phyloP scores from a whole-genome alignment of 37 sponge, comb jelly and placozoan species.

The Amphimedon queenslandica region DNA sequence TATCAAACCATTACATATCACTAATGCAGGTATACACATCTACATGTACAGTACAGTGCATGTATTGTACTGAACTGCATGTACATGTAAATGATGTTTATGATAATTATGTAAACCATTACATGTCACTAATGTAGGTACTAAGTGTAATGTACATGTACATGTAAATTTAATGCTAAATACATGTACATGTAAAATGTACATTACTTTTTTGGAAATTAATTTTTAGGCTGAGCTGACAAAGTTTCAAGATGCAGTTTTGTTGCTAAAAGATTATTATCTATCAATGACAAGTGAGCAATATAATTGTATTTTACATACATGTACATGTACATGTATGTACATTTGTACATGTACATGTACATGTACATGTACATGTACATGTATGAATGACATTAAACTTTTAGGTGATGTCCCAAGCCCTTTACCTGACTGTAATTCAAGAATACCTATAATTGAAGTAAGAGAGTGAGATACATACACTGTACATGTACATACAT shows the following conservation, averaged over 20 bases:
- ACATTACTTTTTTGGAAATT: too few species aligned
- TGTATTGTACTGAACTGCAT: too few species aligned
- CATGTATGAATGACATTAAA: background rate
- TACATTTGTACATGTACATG: background rate
- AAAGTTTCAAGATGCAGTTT: slow-evolving; percentile 76
- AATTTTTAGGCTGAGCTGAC: slow-evolving; percentile 71
- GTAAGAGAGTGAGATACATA: too few species aligned
- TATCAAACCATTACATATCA: slow-evolving; percentile 79
- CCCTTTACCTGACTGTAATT: slow-evolving; percentile 34
- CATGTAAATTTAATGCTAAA: too few species aligned
- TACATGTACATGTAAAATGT: too few species aligned
- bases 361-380: background rate
- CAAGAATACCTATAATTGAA: too few species aligned
- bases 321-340: background rate
- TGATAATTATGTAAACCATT: too few species aligned
- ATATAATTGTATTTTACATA: background rate
- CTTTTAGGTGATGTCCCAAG: slow-evolving; percentile 7
- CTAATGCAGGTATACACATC: slow-evolving; percentile 77
- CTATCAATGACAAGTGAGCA: slow-evolving; percentile 45
- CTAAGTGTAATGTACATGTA: too few species aligned
- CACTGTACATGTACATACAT: too few species aligned
- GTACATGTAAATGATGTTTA: too few species aligned
- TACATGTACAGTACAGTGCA: too few species aligned
- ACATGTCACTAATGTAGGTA: too few species aligned
- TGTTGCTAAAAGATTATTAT: slow-evolving; percentile 90